These are phyloP conservation scores for Phycodurus eques DNA, from an alignment of 2,113 vertebrate species.

Conservation along the genomic window DNA sequence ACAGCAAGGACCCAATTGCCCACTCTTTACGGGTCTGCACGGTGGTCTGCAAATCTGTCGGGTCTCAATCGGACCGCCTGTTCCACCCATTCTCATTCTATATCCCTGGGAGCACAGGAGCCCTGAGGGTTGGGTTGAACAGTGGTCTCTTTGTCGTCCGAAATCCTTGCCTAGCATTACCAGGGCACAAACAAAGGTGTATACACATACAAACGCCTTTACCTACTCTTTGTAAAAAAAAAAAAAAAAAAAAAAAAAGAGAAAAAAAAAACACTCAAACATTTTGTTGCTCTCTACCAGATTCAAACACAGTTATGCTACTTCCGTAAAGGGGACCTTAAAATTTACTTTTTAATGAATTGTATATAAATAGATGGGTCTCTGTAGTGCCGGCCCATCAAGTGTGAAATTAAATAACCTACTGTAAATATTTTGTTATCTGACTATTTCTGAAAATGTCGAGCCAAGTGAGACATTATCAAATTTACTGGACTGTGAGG, in stretches of 20 bases:
- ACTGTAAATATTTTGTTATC: not conserved
- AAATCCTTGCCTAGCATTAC: conserved; percentile 51
- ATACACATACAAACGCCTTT: conserved; percentile 25
- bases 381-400: not conserved
- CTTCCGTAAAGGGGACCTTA: not conserved
- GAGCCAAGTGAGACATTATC: not conserved
- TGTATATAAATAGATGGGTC: not conserved
- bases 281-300: conserved; percentile 45
- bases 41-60: conserved; percentile 32
- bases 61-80: conserved; percentile 49
- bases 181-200: conserved; percentile 39
- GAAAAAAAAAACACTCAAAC: conserved; percentile 22
- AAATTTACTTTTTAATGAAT: not conserved
- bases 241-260: conserved; percentile 36
- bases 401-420: not conserved
- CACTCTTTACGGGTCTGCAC: conserved; percentile 27
- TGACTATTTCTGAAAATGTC: not conserved
- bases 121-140: conserved; percentile 65
- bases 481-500: too few species aligned
- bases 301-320: conserved; percentile 12
- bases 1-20: conserved; percentile 32
- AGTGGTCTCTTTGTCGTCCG: conserved; percentile 63
- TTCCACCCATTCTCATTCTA: conserved; percentile 73
- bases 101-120: conserved; percentile 72
- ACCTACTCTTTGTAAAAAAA: conserved; percentile 55